Evolutionary conservation across 1,140 invertebrate species (phyloP).

Genomic region (Musca domestica): DNA sequence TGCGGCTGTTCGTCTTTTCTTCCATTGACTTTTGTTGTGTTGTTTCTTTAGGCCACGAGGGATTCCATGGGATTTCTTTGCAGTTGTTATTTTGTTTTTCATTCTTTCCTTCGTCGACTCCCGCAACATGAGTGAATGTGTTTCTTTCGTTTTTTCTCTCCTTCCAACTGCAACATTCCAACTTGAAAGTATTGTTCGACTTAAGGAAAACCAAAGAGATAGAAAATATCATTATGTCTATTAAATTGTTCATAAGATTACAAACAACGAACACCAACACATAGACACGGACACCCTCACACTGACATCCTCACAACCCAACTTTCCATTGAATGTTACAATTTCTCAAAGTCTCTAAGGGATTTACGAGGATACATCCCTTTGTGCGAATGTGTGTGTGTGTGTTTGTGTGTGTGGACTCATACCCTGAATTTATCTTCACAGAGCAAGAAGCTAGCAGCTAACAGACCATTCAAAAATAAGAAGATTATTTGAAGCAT

Average conservation of each 20-base stretch:
- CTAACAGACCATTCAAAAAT: background rate
- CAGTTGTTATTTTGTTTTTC: background rate
- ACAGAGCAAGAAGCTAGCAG: too few species aligned
- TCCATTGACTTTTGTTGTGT: background rate
- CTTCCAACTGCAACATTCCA: too few species aligned
- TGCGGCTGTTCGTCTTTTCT: background rate
- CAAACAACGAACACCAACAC: too few species aligned
- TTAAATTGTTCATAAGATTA: slow-evolving; percentile 13
- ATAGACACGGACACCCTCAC: too few species aligned
- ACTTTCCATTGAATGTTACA: slow-evolving; percentile 9
- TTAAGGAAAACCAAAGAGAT: too few species aligned
- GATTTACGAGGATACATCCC: background rate
- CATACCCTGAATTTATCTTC: too few species aligned
- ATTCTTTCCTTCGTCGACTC: background rate
- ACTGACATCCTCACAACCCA: background rate
- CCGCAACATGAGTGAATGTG: background rate
- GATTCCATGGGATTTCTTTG: background rate
- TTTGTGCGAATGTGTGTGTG: too few species aligned
- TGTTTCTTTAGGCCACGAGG: slow-evolving; percentile 3
- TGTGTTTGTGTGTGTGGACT: too few species aligned
- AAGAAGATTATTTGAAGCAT: slow-evolving; percentile 17
- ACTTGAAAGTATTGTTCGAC: too few species aligned
- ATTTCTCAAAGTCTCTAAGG: slow-evolving; percentile 16
- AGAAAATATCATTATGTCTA: slow-evolving; percentile 18
- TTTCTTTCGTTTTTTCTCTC: background rate